These are phyloP conservation scores for Megaustenia siamemsis DNA, from an alignment of 2,888 invertebrate genomes.

Conservation along the genomic window DNA sequence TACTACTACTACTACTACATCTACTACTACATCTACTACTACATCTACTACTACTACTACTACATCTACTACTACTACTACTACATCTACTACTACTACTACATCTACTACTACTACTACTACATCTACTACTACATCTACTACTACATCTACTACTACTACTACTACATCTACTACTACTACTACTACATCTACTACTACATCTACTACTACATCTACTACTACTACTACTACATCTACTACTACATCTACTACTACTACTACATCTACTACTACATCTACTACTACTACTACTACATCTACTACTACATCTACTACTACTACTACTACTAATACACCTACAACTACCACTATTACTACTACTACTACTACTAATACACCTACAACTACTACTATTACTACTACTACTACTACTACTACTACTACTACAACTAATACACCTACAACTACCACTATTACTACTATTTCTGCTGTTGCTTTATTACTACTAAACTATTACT, in stretches of 20 bases:
- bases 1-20: not conserved
- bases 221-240: not conserved
- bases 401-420: not conserved
- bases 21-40: no score
- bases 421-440: not conserved
- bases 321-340: no score
- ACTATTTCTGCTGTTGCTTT: no score
- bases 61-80: constrained; percentile 10
- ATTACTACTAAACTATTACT: no score
- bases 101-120: constrained; percentile 37
- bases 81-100: constrained; percentile 32
- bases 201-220: constrained; percentile 28
- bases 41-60: not conserved
- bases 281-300: not conserved
- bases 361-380: no score
- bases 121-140: constrained; percentile 37
- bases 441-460: not conserved
- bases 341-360: no score
- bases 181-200: constrained; percentile 26
- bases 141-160: constrained; percentile 38
- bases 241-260: not conserved
- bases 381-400: no score
- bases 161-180: constrained; percentile 32
- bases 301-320: constrained; percentile 5
- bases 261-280: not conserved